Percentiles rank a stretch among this genome's conserved stretches.
phyloP scores from a whole-genome alignment of 1,140 invertebrate genomes.

The Zaprionus taronus region DNA sequence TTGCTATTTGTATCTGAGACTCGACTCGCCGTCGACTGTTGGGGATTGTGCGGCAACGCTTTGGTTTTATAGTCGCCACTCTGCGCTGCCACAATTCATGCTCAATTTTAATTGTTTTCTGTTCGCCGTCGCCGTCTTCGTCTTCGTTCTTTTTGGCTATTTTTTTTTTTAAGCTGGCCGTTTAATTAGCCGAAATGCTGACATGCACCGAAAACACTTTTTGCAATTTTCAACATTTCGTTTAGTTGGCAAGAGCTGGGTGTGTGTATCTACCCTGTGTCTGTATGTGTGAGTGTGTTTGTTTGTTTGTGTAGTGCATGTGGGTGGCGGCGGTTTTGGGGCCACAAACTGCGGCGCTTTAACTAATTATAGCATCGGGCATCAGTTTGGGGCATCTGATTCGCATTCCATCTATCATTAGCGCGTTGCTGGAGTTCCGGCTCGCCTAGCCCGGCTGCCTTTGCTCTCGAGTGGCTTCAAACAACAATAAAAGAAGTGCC shows the following conservation, averaged over 20 bases:
- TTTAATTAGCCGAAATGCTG: constrained; percentile 75
- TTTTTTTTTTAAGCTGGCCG: constrained; percentile 32
- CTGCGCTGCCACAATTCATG: constrained; percentile 39
- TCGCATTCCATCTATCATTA: constrained; percentile 56
- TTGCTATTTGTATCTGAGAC: neutral
- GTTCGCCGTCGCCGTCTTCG: constrained; percentile 44
- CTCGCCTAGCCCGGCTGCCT: constrained; percentile 52
- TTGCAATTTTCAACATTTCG: constrained; percentile 52
- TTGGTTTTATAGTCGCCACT: constrained; percentile 67
- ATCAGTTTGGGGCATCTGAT: neutral
- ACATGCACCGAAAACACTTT: constrained; percentile 56
- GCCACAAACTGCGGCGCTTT: constrained; percentile 49
- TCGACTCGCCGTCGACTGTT: constrained; percentile 51
- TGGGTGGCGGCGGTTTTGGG: constrained; percentile 46
- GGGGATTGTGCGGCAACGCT: constrained; percentile 32
- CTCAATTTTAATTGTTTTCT: constrained; percentile 75
- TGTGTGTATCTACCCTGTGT: neutral
- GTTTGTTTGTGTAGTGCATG: neutral
- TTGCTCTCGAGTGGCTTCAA: constrained; percentile 35
- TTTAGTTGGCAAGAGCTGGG: constrained; percentile 3
- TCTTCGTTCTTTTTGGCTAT: constrained; percentile 24
- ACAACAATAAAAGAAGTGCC: constrained; percentile 45
- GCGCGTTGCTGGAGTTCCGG: constrained; percentile 65
- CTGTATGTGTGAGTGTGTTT: neutral
- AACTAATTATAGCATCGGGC: constrained; percentile 70